Percentiles rank a stretch among this genome's conserved stretches.
These are phyloP conservation scores for Drosophila affinis DNA, from an alignment of 2,888 invertebrate genomes.

Conservation along the genomic window DNA sequence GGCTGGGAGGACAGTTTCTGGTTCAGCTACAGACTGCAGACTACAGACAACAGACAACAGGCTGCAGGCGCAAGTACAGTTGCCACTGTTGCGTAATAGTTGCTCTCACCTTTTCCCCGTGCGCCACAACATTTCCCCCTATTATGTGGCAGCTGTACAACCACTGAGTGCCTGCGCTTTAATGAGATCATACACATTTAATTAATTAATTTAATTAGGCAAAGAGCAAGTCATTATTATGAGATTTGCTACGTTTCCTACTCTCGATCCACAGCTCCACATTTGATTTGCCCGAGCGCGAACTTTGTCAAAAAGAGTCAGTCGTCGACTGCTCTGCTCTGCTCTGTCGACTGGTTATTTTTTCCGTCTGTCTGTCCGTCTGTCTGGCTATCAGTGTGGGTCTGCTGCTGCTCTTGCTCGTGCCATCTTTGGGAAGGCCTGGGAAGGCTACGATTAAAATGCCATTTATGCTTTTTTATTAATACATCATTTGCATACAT, in stretches of 20 bases:
- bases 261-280: constrained; percentile 42
- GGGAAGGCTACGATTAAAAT: constrained; percentile 64
- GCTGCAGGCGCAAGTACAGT: constrained; percentile 15
- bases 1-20: constrained; percentile 14
- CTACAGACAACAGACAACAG: background rate
- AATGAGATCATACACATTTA: constrained; percentile 66
- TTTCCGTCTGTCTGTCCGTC: background rate
- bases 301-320: constrained; percentile 33
- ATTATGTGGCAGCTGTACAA: constrained; percentile 16
- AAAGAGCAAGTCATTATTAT: constrained; percentile 36
- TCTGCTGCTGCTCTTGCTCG: constrained; percentile 20
- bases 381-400: constrained; percentile 3
- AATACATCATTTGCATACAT: constrained; percentile 71
- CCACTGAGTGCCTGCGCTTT: constrained; percentile 34
- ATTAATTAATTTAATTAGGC: constrained; percentile 65
- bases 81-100: constrained; percentile 33
- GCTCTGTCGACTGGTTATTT: constrained; percentile 21
- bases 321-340: background rate
- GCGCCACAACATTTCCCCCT: constrained; percentile 11
- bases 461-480: constrained; percentile 66
- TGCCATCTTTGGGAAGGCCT: constrained; percentile 33
- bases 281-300: constrained; percentile 40
- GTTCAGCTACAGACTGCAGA: constrained; percentile 37
- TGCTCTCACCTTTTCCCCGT: constrained; percentile 10
- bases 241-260: constrained; percentile 49